Conservation (phyloP, 1,140 invertebrate species). For the Sitodiplosis mosellana region DNA sequence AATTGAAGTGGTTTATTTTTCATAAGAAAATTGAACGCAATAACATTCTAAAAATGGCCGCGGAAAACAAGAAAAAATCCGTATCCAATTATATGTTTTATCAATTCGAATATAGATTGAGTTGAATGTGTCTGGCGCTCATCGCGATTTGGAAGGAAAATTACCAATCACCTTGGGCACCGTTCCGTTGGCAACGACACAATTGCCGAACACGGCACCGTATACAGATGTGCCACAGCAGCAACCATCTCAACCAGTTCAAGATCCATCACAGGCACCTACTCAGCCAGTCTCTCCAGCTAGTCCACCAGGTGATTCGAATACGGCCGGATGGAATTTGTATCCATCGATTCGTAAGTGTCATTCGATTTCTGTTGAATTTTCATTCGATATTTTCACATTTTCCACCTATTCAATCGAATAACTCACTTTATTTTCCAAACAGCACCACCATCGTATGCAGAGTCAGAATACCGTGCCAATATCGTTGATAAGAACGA, state of each 20-base stretch:
- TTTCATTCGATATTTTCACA: no score
- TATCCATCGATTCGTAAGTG: conserved; percentile 33
- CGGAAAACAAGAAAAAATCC: no score
- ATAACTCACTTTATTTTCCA: conserved; percentile 8
- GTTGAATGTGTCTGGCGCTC: conserved; percentile 29
- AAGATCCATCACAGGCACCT: conserved; percentile 17
- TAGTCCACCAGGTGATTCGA: conserved; percentile 17
- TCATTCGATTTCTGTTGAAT: conserved; percentile 3
- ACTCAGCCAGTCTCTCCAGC: conserved; percentile 22
- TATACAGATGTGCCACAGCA: conserved; percentile 11
- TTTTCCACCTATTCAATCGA: background rate
- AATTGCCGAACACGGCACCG: conserved; percentile 25
- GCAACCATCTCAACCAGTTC: conserved; percentile 5
- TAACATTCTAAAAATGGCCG: no score
- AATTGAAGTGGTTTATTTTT: no score
- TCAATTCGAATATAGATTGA: conserved; percentile 19
- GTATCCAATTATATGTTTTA: background rate
- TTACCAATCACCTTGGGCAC: conserved; percentile 40
- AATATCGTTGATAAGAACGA: conserved; percentile 29
- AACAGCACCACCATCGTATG: conserved; percentile 32
- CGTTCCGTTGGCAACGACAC: conserved; percentile 31
- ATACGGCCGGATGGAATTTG: conserved; percentile 23
- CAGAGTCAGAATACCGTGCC: conserved; percentile 27
- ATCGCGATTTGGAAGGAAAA: conserved; percentile 34
- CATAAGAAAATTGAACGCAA: no score